Percentiles rank a stretch among this genome's conserved stretches.
phyloP scores from a whole-genome alignment of 2,797 vertebrate species.

The Masticophis lateralis region DNA sequence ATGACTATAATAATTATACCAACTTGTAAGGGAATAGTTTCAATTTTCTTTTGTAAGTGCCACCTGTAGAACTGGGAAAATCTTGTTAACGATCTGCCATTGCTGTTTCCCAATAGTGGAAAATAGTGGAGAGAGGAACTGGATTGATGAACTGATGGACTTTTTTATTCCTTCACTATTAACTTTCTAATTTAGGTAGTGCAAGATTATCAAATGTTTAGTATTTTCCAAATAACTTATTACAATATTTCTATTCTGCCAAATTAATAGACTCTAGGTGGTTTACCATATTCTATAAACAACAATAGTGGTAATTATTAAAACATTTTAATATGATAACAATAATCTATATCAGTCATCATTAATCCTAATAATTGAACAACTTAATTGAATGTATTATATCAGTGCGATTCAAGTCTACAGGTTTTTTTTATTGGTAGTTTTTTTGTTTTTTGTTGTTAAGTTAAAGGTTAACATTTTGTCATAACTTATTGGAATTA shows the following conservation, averaged over 20 bases:
- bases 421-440: neutral
- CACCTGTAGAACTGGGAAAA: neutral
- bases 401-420: conserved; percentile 32
- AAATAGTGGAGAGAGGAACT: neutral
- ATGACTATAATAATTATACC: neutral
- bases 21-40: neutral
- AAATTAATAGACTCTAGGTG: neutral
- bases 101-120: too few relatives aligned
- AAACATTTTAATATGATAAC: neutral
- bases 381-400: conserved; percentile 34
- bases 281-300: neutral
- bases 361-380: neutral
- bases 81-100: neutral
- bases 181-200: neutral
- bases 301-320: neutral
- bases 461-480: neutral
- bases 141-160: neutral
- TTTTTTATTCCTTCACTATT: neutral
- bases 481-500: neutral
- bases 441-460: neutral
- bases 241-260: neutral
- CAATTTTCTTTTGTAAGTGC: neutral
- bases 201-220: conserved; percentile 29
- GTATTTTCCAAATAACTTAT: neutral
- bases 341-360: neutral